Conservation (phyloP, 2,888 invertebrate species). For the Zaprionus obscuricornis region DNA sequence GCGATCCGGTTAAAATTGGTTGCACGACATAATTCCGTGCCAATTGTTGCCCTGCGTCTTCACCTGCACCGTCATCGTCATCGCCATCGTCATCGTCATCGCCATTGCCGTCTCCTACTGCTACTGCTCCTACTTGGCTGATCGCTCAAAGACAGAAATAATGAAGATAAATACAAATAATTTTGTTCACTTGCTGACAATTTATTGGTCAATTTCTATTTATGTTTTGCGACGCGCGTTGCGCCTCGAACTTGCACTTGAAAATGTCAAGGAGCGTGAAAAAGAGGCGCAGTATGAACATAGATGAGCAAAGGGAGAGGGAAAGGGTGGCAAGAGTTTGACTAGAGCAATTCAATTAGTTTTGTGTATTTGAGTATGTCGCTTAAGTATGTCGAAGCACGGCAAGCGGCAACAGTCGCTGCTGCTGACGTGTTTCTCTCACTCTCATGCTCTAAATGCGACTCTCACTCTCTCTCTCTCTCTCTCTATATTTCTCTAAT, state of each 20-base stretch:
- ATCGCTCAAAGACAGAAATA: conserved; percentile 45
- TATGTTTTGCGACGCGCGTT: conserved; percentile 6
- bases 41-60: conserved; percentile 36
- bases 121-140: neutral
- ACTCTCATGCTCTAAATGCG: too few species aligned
- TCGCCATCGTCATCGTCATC: neutral
- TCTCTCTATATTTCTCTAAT: neutral
- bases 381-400: too few species aligned
- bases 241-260: conserved; percentile 52
- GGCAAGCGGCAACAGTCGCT: too few species aligned
- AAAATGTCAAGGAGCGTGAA: too few species aligned
- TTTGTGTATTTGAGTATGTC: too few species aligned
- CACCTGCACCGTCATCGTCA: neutral
- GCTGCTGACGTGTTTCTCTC: too few species aligned
- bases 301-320: too few species aligned
- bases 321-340: too few species aligned
- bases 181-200: conserved; percentile 34
- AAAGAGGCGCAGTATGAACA: too few species aligned
- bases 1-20: conserved; percentile 65
- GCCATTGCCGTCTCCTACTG: neutral
- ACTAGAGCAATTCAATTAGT: too few species aligned
- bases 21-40: conserved; percentile 44
- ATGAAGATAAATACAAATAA: conserved; percentile 66
- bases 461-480: neutral
- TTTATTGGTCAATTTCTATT: conserved; percentile 50